Evolutionary conservation across 2,113 vertebrate genomes (phyloP).

Genomic region (Proteles cristata): DNA sequence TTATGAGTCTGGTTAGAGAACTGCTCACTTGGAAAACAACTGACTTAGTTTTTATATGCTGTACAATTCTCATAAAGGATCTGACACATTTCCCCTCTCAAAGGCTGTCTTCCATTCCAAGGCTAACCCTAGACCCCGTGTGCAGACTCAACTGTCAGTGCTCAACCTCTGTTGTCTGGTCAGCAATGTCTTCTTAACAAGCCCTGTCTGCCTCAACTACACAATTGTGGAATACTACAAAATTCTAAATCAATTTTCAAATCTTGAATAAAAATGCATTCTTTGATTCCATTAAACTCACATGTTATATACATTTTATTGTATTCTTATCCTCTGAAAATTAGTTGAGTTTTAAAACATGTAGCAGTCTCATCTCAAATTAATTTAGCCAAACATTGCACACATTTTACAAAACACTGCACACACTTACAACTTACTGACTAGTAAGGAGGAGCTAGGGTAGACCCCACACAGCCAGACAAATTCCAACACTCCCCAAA

Average conservation of each 20-base stretch:
- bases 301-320: background rate
- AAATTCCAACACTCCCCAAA: background rate
- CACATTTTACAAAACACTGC: background rate
- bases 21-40: background rate
- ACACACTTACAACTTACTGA: background rate
- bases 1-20: background rate
- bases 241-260: background rate
- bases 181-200: background rate
- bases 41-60: background rate
- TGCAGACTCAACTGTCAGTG: background rate
- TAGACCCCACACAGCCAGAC: background rate
- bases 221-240: background rate
- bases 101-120: background rate
- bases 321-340: background rate
- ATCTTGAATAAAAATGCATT: background rate
- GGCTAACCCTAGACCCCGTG: background rate
- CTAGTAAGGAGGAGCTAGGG: background rate
- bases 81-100: background rate
- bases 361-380: background rate
- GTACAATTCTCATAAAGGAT: background rate
- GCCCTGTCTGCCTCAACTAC: background rate
- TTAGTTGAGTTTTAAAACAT: background rate
- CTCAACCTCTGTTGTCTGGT: background rate
- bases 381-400: background rate
- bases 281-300: background rate